Evolutionary conservation across 2,888 invertebrate genomes (phyloP).

Genomic region (Napeogenes sylphis): DNA sequence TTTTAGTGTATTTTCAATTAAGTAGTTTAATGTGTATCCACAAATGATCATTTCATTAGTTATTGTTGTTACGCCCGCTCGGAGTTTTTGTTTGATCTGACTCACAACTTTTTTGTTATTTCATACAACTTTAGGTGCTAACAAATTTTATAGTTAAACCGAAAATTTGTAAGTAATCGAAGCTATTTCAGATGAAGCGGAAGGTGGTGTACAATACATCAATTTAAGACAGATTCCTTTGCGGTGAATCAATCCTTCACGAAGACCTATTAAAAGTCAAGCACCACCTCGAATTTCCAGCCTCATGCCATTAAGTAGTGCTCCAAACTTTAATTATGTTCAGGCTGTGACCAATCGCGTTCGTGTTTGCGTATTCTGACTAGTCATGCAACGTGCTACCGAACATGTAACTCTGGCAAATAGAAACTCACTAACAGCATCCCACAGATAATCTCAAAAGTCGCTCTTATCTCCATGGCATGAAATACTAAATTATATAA

Average conservation of each 20-base stretch:
- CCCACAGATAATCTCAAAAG: conserved; percentile 34
- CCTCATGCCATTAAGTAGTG: conserved; percentile 74
- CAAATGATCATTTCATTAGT: conserved; percentile 40
- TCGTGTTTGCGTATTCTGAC: conserved; percentile 74
- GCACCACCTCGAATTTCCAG: conserved; percentile 71
- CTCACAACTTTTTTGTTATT: conserved; percentile 32
- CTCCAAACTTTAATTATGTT: conserved; percentile 78
- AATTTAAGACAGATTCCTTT: conserved; percentile 67
- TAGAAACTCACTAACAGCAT: conserved; percentile 35
- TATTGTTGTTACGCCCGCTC: conserved; percentile 35
- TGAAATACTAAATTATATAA: conserved; percentile 51
- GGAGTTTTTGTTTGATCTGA: conserved; percentile 18
- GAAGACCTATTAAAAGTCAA: conserved; percentile 74
- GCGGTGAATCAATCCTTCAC: conserved; percentile 65
- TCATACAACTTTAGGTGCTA: conserved; percentile 30
- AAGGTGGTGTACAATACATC: conserved; percentile 40
- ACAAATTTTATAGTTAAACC: conserved; percentile 21
- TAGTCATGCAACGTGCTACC: conserved; percentile 77
- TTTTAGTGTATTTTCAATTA: conserved; percentile 38
- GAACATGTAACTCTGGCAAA: conserved; percentile 55
- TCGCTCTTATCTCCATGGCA: conserved; percentile 44
- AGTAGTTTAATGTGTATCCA: conserved; percentile 36
- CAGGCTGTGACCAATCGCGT: conserved; percentile 76
- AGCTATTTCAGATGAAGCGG: conserved; percentile 27
- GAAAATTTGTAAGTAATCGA: conserved; percentile 14